Conservation (phyloP, 2,888 invertebrate species). For the Blera fallax region DNA sequence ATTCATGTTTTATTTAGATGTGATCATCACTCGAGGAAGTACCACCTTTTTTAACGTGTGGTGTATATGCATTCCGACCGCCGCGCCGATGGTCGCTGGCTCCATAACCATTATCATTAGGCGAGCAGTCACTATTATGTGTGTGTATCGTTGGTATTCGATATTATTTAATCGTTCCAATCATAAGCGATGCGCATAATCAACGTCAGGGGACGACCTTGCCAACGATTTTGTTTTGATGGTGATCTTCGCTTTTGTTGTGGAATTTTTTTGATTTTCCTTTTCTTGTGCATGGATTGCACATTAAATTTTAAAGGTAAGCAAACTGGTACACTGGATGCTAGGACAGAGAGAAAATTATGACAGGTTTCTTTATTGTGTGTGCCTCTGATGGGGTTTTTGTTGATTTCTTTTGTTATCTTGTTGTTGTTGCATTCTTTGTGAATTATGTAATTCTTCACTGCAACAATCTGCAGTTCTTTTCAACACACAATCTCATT, state of each 20-base stretch:
- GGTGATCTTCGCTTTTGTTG: slow-evolving; percentile 56
- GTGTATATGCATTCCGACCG: slow-evolving; percentile 28
- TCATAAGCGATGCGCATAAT: slow-evolving; percentile 70
- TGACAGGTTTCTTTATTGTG: slow-evolving; percentile 48
- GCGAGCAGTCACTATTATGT: slow-evolving; percentile 14
- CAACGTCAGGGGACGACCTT: slow-evolving; percentile 71
- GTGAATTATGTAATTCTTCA: slow-evolving; percentile 43
- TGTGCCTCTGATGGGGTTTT: slow-evolving; percentile 7
- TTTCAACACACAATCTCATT: slow-evolving; percentile 48
- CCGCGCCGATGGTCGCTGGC: background rate
- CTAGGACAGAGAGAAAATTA: slow-evolving; percentile 32
- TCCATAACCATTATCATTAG: slow-evolving; percentile 49
- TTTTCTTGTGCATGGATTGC: slow-evolving; percentile 31
- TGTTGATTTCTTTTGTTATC: slow-evolving; percentile 43
- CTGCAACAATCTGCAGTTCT: slow-evolving; percentile 38
- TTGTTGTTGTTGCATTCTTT: slow-evolving; percentile 65
- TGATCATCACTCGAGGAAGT: slow-evolving; percentile 52
- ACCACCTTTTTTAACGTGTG: background rate
- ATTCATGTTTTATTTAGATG: slow-evolving; percentile 50
- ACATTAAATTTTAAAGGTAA: slow-evolving; percentile 40
- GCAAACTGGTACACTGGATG: slow-evolving; percentile 52
- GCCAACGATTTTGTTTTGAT: slow-evolving; percentile 71
- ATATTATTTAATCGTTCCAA: slow-evolving; percentile 61
- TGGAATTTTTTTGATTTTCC: background rate
- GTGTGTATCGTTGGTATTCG: slow-evolving; percentile 36